These are phyloP conservation scores for Muscicapa adusta DNA, from an alignment of 2,113 vertebrate species.

Conservation along the genomic window DNA sequence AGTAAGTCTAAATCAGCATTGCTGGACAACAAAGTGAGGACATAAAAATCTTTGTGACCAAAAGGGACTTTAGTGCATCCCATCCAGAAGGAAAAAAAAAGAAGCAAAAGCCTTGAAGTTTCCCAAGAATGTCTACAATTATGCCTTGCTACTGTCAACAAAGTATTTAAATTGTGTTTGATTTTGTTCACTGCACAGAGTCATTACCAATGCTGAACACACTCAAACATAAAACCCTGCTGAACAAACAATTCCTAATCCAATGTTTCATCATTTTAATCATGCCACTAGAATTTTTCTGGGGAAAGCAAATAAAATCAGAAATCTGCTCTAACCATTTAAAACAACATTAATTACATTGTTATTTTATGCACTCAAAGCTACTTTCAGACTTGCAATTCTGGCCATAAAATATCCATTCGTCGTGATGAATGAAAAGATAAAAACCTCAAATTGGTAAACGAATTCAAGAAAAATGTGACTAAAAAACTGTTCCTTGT, in stretches of 20 bases:
- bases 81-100: background rate
- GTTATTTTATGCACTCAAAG: background rate
- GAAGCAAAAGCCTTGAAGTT: background rate
- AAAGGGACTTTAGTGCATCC: background rate
- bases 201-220: background rate
- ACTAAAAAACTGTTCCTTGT: background rate
- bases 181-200: background rate
- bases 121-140: background rate
- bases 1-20: background rate
- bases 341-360: background rate
- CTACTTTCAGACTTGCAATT: background rate
- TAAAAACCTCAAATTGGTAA: background rate
- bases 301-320: background rate
- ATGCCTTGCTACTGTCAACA: background rate
- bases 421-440: background rate
- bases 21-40: background rate
- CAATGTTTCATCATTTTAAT: background rate
- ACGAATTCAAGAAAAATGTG: background rate
- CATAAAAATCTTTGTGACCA: background rate
- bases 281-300: background rate
- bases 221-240: background rate
- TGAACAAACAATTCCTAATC: constrained; percentile 22
- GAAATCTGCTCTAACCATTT: background rate
- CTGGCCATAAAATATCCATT: background rate
- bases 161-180: background rate